phyloP scores from a whole-genome alignment of 2,888 invertebrate genomes.

The Drosophila nigritarsus region DNA sequence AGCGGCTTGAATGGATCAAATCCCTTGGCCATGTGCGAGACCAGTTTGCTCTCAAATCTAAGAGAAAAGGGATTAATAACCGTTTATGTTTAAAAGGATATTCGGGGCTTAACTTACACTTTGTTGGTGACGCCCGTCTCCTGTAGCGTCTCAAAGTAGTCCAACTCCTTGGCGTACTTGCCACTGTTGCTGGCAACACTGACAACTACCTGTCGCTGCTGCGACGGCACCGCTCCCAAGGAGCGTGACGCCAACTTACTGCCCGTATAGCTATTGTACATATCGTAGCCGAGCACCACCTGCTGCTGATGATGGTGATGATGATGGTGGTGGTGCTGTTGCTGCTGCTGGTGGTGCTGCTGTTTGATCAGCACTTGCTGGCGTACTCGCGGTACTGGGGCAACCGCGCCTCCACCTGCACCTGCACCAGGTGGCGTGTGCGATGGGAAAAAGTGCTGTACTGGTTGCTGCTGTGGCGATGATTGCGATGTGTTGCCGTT shows the following conservation, averaged over 20 bases:
- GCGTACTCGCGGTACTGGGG: slow-evolving; percentile 33
- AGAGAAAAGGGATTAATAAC: neutral
- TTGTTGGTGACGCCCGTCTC: slow-evolving; percentile 85
- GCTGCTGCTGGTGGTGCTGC: slow-evolving; percentile 31
- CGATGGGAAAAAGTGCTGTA: slow-evolving; percentile 68
- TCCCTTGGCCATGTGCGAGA: slow-evolving; percentile 83
- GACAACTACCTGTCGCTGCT: slow-evolving; percentile 61
- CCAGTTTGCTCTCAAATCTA: slow-evolving; percentile 83
- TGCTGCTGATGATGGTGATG: slow-evolving; percentile 62
- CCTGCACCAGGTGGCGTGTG: slow-evolving; percentile 54
- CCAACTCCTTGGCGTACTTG: slow-evolving; percentile 83
- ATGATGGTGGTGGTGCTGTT: slow-evolving; percentile 51
- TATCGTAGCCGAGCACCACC: slow-evolving; percentile 76
- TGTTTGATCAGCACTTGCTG: slow-evolving; percentile 53
- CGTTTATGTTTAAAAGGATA: neutral
- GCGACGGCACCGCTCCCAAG: slow-evolving; percentile 49
- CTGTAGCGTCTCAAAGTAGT: slow-evolving; percentile 83
- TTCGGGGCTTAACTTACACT: slow-evolving; percentile 75
- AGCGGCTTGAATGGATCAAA: slow-evolving; percentile 84
- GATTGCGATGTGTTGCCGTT: slow-evolving; percentile 47
- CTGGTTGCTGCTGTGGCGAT: slow-evolving; percentile 42
- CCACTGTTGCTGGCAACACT: slow-evolving; percentile 56
- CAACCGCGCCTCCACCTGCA: slow-evolving; percentile 25
- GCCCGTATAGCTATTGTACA: slow-evolving; percentile 78
- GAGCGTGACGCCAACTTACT: slow-evolving; percentile 63